Conservation (phyloP, 2,797 vertebrate species). For the Lacerta viridis region DNA sequence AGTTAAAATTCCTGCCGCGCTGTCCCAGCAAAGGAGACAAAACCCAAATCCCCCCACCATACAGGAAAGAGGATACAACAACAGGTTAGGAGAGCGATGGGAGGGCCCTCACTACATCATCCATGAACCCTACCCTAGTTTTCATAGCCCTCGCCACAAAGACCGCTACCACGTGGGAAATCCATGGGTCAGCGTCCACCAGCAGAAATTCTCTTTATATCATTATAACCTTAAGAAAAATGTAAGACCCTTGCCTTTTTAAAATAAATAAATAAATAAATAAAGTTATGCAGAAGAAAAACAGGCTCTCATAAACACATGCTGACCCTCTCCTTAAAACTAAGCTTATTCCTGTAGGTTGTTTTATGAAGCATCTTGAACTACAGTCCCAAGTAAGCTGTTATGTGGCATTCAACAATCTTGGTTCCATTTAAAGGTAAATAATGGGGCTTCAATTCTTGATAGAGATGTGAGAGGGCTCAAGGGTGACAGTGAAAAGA, state of each 20-base stretch:
- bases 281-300: neutral
- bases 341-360: neutral
- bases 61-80: too few species aligned
- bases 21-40: too few species aligned
- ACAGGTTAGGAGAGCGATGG: too few species aligned
- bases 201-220: too few species aligned
- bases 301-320: neutral
- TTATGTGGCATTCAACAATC: neutral
- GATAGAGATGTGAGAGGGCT: neutral
- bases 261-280: too few species aligned
- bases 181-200: too few species aligned
- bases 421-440: constrained; percentile 20
- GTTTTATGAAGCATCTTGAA: neutral
- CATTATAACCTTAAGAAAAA: neutral
- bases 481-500: neutral
- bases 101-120: too few species aligned
- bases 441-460: neutral
- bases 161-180: too few species aligned
- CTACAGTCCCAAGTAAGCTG: neutral
- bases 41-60: too few species aligned
- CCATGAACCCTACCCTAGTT: too few species aligned
- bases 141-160: too few species aligned
- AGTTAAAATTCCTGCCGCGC: too few species aligned
- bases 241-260: neutral
- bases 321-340: neutral